Evolutionary conservation across 2,888 invertebrate genomes (phyloP).

Genomic region (Drosophila infuscata): DNA sequence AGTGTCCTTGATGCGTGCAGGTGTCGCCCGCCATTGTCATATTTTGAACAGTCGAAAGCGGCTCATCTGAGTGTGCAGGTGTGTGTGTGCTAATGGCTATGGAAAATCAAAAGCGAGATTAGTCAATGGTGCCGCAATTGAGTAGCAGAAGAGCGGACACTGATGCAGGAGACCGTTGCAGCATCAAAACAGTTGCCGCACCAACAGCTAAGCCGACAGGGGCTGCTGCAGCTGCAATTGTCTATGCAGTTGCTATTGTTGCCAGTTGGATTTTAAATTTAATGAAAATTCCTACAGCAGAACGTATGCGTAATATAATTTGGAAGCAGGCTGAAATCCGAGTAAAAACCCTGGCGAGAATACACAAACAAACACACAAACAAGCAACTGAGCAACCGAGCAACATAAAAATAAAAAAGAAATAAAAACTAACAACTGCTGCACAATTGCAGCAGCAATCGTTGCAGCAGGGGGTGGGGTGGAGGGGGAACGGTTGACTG

Average conservation of each 20-base stretch:
- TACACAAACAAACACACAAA: slow-evolving; percentile 42
- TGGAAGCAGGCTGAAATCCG: slow-evolving; percentile 45
- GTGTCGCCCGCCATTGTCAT: slow-evolving; percentile 61
- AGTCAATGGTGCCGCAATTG: slow-evolving; percentile 69
- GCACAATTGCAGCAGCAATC: slow-evolving; percentile 43
- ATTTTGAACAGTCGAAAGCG: slow-evolving; percentile 47
- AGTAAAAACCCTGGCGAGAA: slow-evolving; percentile 53
- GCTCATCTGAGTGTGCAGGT: slow-evolving; percentile 18
- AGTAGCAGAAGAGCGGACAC: slow-evolving; percentile 52
- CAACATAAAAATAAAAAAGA: slow-evolving; percentile 30
- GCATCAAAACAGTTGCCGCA: slow-evolving; percentile 11
- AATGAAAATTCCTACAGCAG: slow-evolving; percentile 41
- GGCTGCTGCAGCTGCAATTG: slow-evolving; percentile 22
- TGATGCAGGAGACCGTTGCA: slow-evolving; percentile 9
- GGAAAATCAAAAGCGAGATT: slow-evolving; percentile 70
- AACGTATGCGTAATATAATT: slow-evolving; percentile 59
- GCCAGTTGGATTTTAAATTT: slow-evolving; percentile 45
- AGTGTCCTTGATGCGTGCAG: slow-evolving; percentile 38
- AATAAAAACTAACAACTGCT: slow-evolving; percentile 61
- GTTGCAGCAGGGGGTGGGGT: slow-evolving; percentile 6
- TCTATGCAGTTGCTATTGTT: slow-evolving; percentile 20
- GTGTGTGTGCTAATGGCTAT: slow-evolving; percentile 58
- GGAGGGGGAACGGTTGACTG: background rate
- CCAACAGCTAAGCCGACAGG: slow-evolving; percentile 22
- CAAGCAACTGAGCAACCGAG: slow-evolving; percentile 11